Percentiles rank a stretch among this genome's conserved stretches.
These are phyloP conservation scores for Trematomus loennbergii DNA, from an alignment of 2,113 vertebrate species.

Conservation along the genomic window DNA sequence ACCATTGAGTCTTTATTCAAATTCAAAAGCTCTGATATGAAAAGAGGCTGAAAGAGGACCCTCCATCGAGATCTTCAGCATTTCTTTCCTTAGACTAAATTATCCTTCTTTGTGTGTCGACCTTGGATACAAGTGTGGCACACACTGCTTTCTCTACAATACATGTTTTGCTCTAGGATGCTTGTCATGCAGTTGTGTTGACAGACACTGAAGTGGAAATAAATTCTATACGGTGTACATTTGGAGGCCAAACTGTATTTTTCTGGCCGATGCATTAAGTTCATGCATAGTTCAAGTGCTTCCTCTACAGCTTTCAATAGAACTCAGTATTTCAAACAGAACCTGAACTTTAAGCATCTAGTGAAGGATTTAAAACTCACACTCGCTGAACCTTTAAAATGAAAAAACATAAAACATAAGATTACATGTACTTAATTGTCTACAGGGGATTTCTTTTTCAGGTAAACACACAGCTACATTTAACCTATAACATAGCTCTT, in stretches of 20 bases:
- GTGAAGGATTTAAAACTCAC: not conserved
- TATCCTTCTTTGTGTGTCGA: constrained; percentile 29
- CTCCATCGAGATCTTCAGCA: not conserved
- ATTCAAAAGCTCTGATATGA: constrained; percentile 5
- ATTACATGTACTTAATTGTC: too few species aligned
- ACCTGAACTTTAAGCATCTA: not conserved
- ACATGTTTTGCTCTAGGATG: not conserved
- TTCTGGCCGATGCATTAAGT: not conserved
- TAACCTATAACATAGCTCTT: too few species aligned
- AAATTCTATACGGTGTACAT: not conserved
- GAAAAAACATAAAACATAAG: not conserved
- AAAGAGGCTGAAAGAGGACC: constrained; percentile 33
- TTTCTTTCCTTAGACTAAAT: constrained; percentile 12
- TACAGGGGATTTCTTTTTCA: too few species aligned
- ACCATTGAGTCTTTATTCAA: constrained; percentile 33
- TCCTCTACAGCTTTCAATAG: not conserved
- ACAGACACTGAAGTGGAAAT: constrained; percentile 25
- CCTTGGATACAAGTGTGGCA: constrained; percentile 35
- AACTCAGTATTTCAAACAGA: constrained; percentile 6
- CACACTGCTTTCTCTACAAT: not conserved
- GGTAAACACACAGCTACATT: too few species aligned
- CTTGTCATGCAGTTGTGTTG: constrained; percentile 13
- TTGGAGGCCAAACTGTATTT: not conserved
- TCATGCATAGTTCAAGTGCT: not conserved
- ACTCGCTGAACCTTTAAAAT: not conserved